Percentiles rank a stretch among this genome's conserved stretches.
Evolutionary conservation across 1,140 invertebrate species (phyloP).

Genomic region (Scaptomyza pallida): DNA sequence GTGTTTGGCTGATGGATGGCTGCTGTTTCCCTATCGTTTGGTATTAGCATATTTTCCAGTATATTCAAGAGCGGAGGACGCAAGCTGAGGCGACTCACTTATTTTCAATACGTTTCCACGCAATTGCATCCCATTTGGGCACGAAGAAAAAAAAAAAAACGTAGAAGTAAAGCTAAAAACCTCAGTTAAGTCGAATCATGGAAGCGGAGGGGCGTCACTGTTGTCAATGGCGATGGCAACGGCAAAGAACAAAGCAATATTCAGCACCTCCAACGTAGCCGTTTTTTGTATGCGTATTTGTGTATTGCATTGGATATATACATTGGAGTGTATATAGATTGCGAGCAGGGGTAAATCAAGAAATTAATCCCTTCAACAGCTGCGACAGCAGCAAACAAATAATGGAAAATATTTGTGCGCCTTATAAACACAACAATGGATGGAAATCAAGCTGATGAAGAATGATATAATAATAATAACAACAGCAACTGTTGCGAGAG

Average conservation of each 20-base stretch:
- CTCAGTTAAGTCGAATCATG: slow-evolving; percentile 37
- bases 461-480: slow-evolving; percentile 75
- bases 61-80: slow-evolving; percentile 16
- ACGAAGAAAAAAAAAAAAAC: slow-evolving; percentile 33
- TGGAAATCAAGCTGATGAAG: slow-evolving; percentile 79
- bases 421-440: slow-evolving; percentile 78
- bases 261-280: slow-evolving; percentile 19
- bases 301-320: slow-evolving; percentile 6
- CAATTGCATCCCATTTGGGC: slow-evolving; percentile 60
- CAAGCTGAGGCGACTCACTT: slow-evolving; percentile 16
- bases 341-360: slow-evolving; percentile 73
- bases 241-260: slow-evolving; percentile 62
- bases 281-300: slow-evolving; percentile 6
- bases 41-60: slow-evolving; percentile 68
- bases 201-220: slow-evolving; percentile 5
- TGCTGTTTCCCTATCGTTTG: slow-evolving; percentile 21
- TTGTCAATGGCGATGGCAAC: slow-evolving; percentile 43
- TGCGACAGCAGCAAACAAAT: slow-evolving; percentile 74
- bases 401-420: slow-evolving; percentile 72
- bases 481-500: slow-evolving; percentile 27
- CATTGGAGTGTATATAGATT: slow-evolving; percentile 17
- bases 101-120: slow-evolving; percentile 66
- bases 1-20: slow-evolving; percentile 52
- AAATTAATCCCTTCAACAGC: slow-evolving; percentile 82
- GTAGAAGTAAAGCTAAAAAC: slow-evolving; percentile 31